Evolutionary conservation across 1,140 invertebrate species (phyloP), one percentile per base, ranked within the genome.

Genomic region (Halyomorpha halys): DNA sequence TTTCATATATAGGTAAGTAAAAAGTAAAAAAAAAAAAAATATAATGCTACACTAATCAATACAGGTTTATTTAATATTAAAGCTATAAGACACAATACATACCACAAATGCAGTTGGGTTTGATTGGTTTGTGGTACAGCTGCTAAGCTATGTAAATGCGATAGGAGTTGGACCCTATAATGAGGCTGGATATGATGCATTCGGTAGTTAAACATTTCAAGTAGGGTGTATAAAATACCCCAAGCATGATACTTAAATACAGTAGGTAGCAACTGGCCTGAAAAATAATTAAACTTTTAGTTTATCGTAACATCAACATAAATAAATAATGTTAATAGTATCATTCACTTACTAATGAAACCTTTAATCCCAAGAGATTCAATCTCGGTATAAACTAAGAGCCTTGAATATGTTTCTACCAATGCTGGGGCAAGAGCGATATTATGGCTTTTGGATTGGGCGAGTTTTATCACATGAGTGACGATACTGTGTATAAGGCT

Each of bases 121-220:
- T 95, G 92, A 76, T 96, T 96, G 1, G 91, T 92, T 74, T 95
- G 92, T 16, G 90, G 88, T 14, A 93, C 88, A 11, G 89, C 86
- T 11, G 91, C 89, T 27, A 97, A 77, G 44, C 86, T 90, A 72
- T 96, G 89, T 23, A 97, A 81, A 74, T 95, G 87, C 16, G 89
- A 90, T 3, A 97, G 75, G 8, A 97, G 78, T 72, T 96, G 93
- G 0, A 97, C 87, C 60, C 93, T 80, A 73, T 97, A 97, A 75
- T 96, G 91, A 0, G 93, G 90, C 69, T 95, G 93, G 69, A 96
- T 94, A 74, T 97, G 94, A 75, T 97, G 93, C 76, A 97, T 86
- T 56, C 94, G 79, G 73, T 96, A 97, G 62, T 89, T 93, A 73
- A 97, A 97, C 92, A 97, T 97, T 75, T 98, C 94, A 67, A 97